Conservation (phyloP, 2,888 invertebrate species). For the Pachycephus smyrnensis region DNA sequence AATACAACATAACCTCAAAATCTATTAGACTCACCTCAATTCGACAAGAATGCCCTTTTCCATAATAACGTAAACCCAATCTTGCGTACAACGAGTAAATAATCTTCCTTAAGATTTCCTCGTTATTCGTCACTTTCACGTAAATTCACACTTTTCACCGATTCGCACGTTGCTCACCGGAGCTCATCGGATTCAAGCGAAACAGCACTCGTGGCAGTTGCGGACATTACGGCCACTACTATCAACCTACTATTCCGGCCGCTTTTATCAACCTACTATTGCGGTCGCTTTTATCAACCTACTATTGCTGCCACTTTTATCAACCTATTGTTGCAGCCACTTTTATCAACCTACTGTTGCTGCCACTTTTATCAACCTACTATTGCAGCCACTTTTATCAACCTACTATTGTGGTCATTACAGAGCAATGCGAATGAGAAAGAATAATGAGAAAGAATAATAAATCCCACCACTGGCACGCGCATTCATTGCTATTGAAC, state of each 20-base stretch:
- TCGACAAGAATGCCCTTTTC: neutral
- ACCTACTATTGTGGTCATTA: no score
- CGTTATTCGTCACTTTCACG: neutral
- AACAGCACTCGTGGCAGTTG: neutral
- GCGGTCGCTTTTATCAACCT: no score
- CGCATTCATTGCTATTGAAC: neutral
- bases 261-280: no score
- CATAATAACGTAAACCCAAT: neutral
- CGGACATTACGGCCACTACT: neutral
- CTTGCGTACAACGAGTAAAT: neutral
- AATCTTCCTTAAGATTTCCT: neutral
- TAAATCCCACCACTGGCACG: neutral
- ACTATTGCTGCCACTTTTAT: no score
- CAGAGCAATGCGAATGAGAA: neutral
- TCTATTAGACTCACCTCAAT: neutral
- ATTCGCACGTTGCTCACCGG: neutral
- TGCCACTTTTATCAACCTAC: no score
- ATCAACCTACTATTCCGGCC: neutral
- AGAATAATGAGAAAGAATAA: neutral
- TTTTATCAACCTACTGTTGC: no score
- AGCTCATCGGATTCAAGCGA: neutral
- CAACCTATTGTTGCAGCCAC: no score
- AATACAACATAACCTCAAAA: neutral
- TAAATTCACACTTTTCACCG: neutral
- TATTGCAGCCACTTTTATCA: no score